These are phyloP conservation scores for Chesias legatella DNA, from an alignment of 2,888 invertebrate genomes.

Conservation along the genomic window DNA sequence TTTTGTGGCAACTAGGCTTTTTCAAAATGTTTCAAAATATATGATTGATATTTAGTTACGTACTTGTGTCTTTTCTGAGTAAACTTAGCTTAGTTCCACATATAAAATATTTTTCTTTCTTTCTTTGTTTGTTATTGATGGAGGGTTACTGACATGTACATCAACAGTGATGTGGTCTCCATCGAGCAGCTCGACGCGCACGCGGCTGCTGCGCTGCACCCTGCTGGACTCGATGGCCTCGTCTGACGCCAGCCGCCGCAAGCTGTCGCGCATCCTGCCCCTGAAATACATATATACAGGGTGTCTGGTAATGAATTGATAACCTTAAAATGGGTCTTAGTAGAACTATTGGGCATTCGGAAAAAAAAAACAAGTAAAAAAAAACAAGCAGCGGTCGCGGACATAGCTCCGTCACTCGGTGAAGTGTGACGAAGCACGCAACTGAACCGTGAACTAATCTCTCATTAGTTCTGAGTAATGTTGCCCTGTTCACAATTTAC, in stretches of 20 bases:
- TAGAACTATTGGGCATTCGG: no score
- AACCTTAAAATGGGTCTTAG: no score
- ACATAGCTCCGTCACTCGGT: constrained; percentile 10
- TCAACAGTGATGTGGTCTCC: constrained; percentile 89
- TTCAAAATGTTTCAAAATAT: no score
- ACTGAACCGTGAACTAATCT: constrained; percentile 4
- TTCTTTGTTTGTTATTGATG: no score
- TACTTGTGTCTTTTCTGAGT: no score
- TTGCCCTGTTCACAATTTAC: no score
- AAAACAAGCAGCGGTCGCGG: constrained; percentile 3
- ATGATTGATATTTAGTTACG: no score
- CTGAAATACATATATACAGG: not conserved
- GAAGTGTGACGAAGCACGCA: constrained; percentile 7
- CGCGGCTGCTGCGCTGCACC: constrained; percentile 71
- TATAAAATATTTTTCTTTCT: no score
- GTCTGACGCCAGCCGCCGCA: constrained; percentile 63
- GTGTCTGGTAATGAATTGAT: no score
- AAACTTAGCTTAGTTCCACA: no score
- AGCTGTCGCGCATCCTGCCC: constrained; percentile 65
- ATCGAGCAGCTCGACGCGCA: constrained; percentile 90
- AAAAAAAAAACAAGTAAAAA: not conserved
- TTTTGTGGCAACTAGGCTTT: no score
- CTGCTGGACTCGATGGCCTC: constrained; percentile 48
- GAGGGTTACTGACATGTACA: constrained; percentile 80
- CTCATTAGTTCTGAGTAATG: no score